Evolutionary conservation across 1,140 invertebrate species (phyloP).

Genomic region (Acyrthosiphon pisum): DNA sequence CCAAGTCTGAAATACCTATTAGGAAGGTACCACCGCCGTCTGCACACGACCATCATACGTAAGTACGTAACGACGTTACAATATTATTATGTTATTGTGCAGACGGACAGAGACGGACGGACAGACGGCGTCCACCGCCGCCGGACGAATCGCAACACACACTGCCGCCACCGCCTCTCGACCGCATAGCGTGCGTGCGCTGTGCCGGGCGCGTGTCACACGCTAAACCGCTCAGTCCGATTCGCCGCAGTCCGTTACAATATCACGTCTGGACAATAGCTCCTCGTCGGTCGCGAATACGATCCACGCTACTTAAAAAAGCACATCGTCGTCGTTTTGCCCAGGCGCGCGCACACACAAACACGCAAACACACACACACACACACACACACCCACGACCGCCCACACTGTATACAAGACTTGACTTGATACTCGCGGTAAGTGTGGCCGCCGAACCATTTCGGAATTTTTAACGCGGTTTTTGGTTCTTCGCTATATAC

Average conservation of each 20-base stretch:
- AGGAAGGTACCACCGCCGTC: too few relatives aligned
- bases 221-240: background rate
- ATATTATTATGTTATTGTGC: background rate
- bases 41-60: too few relatives aligned
- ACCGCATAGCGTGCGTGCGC: background rate
- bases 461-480: background rate
- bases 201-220: background rate
- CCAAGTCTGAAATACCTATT: too few relatives aligned
- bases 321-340: background rate
- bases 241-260: constrained; percentile 25
- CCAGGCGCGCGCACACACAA: background rate
- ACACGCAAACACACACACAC: background rate
- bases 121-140: background rate
- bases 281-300: background rate
- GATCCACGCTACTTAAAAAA: background rate
- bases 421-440: background rate
- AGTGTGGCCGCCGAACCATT: background rate
- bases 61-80: too few relatives aligned
- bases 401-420: background rate
- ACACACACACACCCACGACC: background rate
- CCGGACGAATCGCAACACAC: background rate
- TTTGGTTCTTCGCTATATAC: background rate
- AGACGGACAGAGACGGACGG: background rate
- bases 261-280: constrained; percentile 38
- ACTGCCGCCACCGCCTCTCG: background rate